These are phyloP conservation scores for Periophthalmus magnuspinnatus DNA, from an alignment of 2,797 vertebrate species.

Conservation along the genomic window DNA sequence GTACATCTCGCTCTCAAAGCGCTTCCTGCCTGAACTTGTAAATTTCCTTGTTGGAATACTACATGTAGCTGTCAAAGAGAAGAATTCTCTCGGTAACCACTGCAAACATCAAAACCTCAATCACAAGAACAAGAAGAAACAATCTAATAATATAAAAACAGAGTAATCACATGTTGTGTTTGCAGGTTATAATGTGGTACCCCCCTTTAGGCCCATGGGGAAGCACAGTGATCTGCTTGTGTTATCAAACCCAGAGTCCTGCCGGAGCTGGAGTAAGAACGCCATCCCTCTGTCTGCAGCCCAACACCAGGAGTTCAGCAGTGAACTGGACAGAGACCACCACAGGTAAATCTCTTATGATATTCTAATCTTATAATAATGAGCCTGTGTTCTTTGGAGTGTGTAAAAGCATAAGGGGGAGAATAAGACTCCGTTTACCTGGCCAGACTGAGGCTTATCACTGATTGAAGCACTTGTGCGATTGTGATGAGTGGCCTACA, in stretches of 20 bases:
- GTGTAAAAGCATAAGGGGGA: constrained; percentile 13
- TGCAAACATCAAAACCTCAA: neutral
- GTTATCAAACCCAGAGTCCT: constrained; percentile 67
- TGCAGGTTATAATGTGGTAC: constrained; percentile 82
- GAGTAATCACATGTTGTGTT: neutral
- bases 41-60: constrained; percentile 89
- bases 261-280: constrained; percentile 80
- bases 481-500: constrained; percentile 39
- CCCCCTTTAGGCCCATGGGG: constrained; percentile 82
- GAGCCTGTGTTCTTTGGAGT: neutral
- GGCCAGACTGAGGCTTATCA: constrained; percentile 28
- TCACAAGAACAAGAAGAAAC: neutral
- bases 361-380: too few relatives aligned
- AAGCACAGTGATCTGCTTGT: constrained; percentile 82
- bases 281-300: constrained; percentile 72
- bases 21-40: constrained; percentile 89
- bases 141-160: too few relatives aligned
- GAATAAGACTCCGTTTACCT: constrained; percentile 40
- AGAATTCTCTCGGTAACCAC: constrained; percentile 50
- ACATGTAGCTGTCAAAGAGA: constrained; percentile 80
- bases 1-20: constrained; percentile 86
- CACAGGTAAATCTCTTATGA: constrained; percentile 76
- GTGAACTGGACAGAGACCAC: constrained; percentile 78
- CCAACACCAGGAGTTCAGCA: constrained; percentile 52
- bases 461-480: constrained; percentile 35